phyloP scores from a whole-genome alignment of 2,888 invertebrate species.

The Apodemia hepburni region DNA sequence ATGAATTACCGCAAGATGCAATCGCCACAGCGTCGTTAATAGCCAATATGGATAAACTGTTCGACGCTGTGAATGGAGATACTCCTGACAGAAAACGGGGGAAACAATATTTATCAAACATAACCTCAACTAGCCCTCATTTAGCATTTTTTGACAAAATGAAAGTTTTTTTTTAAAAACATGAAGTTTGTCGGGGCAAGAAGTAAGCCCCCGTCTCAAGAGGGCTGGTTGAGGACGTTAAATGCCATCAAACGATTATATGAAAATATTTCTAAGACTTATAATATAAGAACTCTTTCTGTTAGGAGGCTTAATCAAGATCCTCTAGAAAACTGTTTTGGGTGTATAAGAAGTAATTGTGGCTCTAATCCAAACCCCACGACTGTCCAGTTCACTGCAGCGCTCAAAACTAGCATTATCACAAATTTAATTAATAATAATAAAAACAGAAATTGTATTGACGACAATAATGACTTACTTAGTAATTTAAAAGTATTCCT shows the following conservation, averaged over 20 bases:
- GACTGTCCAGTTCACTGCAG: not conserved
- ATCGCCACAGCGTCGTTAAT: slow-evolving; percentile 15
- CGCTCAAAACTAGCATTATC: not conserved
- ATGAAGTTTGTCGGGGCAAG: slow-evolving; percentile 24
- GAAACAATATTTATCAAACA: slow-evolving; percentile 21
- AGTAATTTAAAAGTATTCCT: slow-evolving; percentile 21
- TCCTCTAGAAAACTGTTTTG: slow-evolving; percentile 12
- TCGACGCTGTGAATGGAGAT: slow-evolving; percentile 22
- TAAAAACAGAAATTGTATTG: slow-evolving; percentile 4
- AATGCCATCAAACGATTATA: slow-evolving; percentile 11
- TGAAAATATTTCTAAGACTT: not conserved
- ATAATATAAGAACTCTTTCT: slow-evolving; percentile 13
- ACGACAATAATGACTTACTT: not conserved
- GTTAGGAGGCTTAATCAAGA: slow-evolving; percentile 17
- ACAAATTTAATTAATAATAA: not conserved
- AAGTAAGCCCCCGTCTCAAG: slow-evolving; percentile 19
- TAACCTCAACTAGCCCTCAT: slow-evolving; percentile 24
- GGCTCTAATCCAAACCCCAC: not conserved
- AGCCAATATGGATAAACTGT: slow-evolving; percentile 19
- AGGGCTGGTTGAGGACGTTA: slow-evolving; percentile 23
- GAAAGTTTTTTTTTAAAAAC: slow-evolving; percentile 20
- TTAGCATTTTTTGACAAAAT: slow-evolving; percentile 17
- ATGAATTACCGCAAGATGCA: slow-evolving; percentile 23
- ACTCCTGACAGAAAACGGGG: slow-evolving; percentile 21
- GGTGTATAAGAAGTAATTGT: slow-evolving; percentile 10